These are phyloP conservation scores for Gobio gobio DNA, from an alignment of 2,113 vertebrate species.

Conservation along the genomic window DNA sequence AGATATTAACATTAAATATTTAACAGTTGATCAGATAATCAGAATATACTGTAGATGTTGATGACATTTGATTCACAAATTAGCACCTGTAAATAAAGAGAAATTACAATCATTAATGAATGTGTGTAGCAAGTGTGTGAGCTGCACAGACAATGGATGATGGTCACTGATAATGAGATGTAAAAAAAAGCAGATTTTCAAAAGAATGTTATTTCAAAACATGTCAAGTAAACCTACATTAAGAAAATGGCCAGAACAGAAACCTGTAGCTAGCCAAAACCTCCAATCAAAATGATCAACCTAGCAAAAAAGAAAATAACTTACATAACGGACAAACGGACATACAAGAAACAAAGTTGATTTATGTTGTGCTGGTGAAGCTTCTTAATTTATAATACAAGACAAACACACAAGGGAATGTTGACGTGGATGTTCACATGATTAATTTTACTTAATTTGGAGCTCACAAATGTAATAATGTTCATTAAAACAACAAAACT, in stretches of 20 bases:
- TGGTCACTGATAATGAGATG: not conserved
- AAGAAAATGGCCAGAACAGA: not conserved
- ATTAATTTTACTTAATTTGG: not conserved
- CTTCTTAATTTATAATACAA: constrained; percentile 5
- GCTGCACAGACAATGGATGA: not conserved
- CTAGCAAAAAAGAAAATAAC: not conserved
- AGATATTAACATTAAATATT: not conserved
- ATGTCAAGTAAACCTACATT: not conserved
- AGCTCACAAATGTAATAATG: not conserved
- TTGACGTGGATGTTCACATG: not conserved
- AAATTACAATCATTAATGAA: not conserved
- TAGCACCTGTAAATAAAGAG: not conserved
- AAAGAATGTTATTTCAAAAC: not conserved
- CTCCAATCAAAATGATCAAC: not conserved
- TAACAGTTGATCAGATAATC: not conserved
- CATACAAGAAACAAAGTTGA: not conserved
- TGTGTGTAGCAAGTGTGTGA: not conserved
- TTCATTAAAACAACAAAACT: too few relatives aligned
- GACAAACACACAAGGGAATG: not conserved
- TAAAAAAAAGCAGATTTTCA: not conserved
- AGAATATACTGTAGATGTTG: not conserved
- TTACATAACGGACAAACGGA: too few relatives aligned
- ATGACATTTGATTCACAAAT: not conserved
- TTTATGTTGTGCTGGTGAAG: not conserved
- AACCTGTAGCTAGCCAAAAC: not conserved